A percentile compares a stretch with the other conserved stretches of the same genome.
Evolutionary conservation across 2,888 invertebrate genomes (phyloP).

Genomic region (Sarcophaga subvicina): DNA sequence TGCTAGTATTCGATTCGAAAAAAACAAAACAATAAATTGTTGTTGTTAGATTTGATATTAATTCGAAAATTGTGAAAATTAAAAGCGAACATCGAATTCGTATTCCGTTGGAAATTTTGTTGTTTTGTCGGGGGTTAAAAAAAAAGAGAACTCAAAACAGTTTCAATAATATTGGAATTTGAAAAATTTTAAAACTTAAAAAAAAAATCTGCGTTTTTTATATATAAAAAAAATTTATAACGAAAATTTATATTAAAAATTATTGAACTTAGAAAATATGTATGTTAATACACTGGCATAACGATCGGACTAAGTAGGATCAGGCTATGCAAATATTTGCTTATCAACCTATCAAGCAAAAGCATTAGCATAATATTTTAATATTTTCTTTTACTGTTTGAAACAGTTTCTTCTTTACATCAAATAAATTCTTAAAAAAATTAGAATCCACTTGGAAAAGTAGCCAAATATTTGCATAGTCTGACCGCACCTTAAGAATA

Average conservation of each 20-base stretch:
- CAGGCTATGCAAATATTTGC: background rate
- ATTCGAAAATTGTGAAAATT: constrained; percentile 13
- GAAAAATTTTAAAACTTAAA: constrained; percentile 8
- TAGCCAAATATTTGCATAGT: too few relatives aligned
- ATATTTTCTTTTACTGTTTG: too few relatives aligned
- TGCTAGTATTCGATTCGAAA: constrained; percentile 2
- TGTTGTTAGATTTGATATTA: constrained; percentile 44
- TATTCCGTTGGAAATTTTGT: constrained; percentile 42
- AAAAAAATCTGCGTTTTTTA: background rate
- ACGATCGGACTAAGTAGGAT: background rate
- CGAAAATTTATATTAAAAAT: background rate
- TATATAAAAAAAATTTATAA: background rate
- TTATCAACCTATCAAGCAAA: background rate
- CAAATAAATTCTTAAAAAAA: too few relatives aligned
- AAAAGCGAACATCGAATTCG: too few relatives aligned
- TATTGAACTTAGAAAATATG: background rate
- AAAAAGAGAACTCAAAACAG: constrained; percentile 2
- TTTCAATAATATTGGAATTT: background rate
- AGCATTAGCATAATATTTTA: too few relatives aligned
- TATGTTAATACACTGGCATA: background rate
- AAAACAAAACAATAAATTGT: constrained; percentile 5
- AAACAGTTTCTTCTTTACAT: too few relatives aligned
- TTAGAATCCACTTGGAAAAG: too few relatives aligned
- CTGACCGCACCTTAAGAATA: too few relatives aligned
- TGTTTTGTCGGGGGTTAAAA: constrained; percentile 69